Evolutionary conservation across 2,888 invertebrate species (phyloP).

Genomic region (Drosophila paramelanica): DNA sequence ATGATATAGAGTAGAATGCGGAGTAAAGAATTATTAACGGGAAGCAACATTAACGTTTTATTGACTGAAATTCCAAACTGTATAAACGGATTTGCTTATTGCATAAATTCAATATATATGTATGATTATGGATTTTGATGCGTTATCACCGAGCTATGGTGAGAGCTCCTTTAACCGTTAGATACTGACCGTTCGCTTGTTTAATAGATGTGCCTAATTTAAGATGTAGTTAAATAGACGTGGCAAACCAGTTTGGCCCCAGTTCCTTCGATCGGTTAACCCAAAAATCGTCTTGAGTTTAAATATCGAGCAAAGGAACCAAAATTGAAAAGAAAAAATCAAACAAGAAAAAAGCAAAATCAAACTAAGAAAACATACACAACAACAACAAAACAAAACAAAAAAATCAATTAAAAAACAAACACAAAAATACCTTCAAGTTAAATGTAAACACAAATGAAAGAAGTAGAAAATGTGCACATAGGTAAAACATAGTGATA

Average conservation of each 20-base stretch:
- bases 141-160: constrained; percentile 11
- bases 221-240: constrained; percentile 11
- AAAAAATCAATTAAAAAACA: constrained; percentile 2
- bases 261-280: constrained; percentile 61
- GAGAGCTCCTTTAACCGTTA: constrained; percentile 6
- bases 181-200: constrained; percentile 11
- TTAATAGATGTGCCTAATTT: constrained; percentile 43
- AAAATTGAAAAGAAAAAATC: constrained; percentile 24
- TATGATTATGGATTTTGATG: background rate
- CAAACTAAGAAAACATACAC: constrained; percentile 11
- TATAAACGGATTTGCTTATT: constrained; percentile 23
- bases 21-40: background rate
- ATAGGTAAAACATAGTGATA: constrained; percentile 59
- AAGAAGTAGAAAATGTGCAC: constrained; percentile 57
- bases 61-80: constrained; percentile 47
- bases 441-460: constrained; percentile 54
- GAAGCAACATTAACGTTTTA: constrained; percentile 19
- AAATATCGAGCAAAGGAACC: constrained; percentile 35
- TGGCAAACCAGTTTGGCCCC: constrained; percentile 21
- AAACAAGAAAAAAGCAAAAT: constrained; percentile 18
- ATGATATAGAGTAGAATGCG: background rate
- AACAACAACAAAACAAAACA: background rate
- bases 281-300: constrained; percentile 33
- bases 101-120: constrained; percentile 9
- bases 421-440: constrained; percentile 37